Conservation (phyloP, 2,888 invertebrate species). For the Agrochola lychnidis region DNA sequence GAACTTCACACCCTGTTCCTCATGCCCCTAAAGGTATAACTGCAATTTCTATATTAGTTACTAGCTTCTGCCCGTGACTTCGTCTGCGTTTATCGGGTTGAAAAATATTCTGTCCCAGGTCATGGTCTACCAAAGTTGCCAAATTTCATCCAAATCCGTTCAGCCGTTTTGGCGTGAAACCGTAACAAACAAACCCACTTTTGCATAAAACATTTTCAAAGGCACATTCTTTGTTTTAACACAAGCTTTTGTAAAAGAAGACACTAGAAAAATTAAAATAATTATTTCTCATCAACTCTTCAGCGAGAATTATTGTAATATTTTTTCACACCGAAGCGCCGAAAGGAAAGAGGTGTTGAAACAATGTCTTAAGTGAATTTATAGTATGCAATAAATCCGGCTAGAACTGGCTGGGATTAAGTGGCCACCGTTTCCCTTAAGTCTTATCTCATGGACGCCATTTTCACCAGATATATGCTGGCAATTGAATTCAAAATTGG, state of each 20-base stretch:
- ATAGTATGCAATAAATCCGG: constrained; percentile 67
- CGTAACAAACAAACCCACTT: background rate
- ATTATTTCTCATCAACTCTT: background rate
- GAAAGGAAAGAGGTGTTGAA: constrained; percentile 44
- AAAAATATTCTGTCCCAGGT: background rate
- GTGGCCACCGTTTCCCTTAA: constrained; percentile 63
- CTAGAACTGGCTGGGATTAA: constrained; percentile 66
- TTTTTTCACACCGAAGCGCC: constrained; percentile 18
- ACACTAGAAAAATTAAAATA: background rate
- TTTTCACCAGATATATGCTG: constrained; percentile 52
- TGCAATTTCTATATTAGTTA: background rate
- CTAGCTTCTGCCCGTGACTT: no score
- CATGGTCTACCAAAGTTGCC: background rate
- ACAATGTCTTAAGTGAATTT: constrained; percentile 56
- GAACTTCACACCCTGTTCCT: no score
- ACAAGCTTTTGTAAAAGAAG: background rate
- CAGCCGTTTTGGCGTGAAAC: no score
- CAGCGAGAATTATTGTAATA: constrained; percentile 14
- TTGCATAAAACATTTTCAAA: background rate
- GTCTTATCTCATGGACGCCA: constrained; percentile 61
- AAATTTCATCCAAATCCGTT: background rate
- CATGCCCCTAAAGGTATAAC: no score
- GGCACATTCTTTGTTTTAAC: background rate
- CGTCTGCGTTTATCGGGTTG: background rate
- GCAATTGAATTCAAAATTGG: constrained; percentile 54